These are phyloP conservation scores for Diabrotica undecimpunctata DNA, from an alignment of 1,140 invertebrate species.

Conservation along the genomic window DNA sequence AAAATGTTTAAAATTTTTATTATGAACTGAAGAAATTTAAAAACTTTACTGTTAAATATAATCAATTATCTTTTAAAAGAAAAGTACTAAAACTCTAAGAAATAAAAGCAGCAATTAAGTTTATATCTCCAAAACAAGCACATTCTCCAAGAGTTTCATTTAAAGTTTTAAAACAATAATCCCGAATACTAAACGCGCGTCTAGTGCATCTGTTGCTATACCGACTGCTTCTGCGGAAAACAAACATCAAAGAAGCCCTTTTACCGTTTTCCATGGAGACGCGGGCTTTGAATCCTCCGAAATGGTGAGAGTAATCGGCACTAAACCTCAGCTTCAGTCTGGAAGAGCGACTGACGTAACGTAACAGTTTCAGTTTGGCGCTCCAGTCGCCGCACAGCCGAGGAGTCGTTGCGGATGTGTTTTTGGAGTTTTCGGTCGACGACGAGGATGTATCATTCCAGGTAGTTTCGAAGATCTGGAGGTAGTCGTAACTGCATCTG, in stretches of 20 bases:
- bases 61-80: too few species aligned
- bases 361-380: constrained; percentile 65
- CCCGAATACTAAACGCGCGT: too few species aligned
- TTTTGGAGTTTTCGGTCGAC: constrained; percentile 12
- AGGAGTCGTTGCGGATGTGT: constrained; percentile 29
- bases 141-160: too few species aligned
- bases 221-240: too few species aligned
- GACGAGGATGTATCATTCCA: constrained; percentile 22
- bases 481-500: constrained; percentile 70
- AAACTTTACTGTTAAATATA: too few species aligned
- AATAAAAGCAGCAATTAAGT: too few species aligned
- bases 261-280: constrained; percentile 66
- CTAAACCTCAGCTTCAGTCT: constrained; percentile 60
- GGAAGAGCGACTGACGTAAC: constrained; percentile 55
- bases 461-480: constrained; percentile 58
- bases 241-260: constrained; percentile 21
- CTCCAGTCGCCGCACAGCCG: constrained; percentile 72
- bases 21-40: too few species aligned
- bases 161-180: too few species aligned
- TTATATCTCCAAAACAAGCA: too few species aligned
- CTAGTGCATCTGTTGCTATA: too few species aligned
- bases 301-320: constrained; percentile 70
- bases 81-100: too few species aligned
- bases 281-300: constrained; percentile 64
- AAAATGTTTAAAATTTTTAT: too few species aligned